A percentile compares a stretch with the other conserved stretches of the same genome.
Evolutionary conservation across 1,140 invertebrate species (phyloP).

Genomic region (Piezodorus guildinii): DNA sequence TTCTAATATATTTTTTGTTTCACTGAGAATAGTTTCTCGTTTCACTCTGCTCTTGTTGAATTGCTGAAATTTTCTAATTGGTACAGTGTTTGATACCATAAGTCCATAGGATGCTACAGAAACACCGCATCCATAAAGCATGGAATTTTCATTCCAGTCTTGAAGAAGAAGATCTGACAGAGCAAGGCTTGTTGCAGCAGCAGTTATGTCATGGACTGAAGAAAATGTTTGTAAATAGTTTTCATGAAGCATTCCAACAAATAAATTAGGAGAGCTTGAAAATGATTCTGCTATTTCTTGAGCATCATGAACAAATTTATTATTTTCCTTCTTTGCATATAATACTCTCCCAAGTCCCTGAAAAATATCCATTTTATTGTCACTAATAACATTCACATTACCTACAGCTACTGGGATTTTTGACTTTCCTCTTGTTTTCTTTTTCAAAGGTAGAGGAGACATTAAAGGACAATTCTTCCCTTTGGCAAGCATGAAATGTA

Average conservation of each 20-base stretch:
- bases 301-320: constrained; percentile 12
- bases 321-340: constrained; percentile 17
- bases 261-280: constrained; percentile 10
- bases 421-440: constrained; percentile 9
- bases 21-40: not conserved
- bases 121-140: not conserved
- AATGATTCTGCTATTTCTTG: constrained; percentile 14
- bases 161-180: constrained; percentile 10
- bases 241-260: constrained; percentile 22
- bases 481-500: constrained; percentile 9
- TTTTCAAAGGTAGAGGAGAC: not conserved
- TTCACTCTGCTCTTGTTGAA: constrained; percentile 3
- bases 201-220: constrained; percentile 6
- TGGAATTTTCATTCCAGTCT: constrained; percentile 3
- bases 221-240: constrained; percentile 23
- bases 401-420: not conserved
- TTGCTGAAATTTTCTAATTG: constrained; percentile 17
- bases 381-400: not conserved
- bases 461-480: not conserved
- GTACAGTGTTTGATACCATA: not conserved
- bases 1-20: not conserved
- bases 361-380: constrained; percentile 20
- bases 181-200: constrained; percentile 5
- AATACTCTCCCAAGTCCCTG: constrained; percentile 21
- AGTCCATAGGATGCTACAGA: constrained; percentile 2